Evolutionary conservation across 2,888 invertebrate genomes (phyloP), one percentile per base, ranked within the genome.

Genomic region (Sarcophaga carnaria): DNA sequence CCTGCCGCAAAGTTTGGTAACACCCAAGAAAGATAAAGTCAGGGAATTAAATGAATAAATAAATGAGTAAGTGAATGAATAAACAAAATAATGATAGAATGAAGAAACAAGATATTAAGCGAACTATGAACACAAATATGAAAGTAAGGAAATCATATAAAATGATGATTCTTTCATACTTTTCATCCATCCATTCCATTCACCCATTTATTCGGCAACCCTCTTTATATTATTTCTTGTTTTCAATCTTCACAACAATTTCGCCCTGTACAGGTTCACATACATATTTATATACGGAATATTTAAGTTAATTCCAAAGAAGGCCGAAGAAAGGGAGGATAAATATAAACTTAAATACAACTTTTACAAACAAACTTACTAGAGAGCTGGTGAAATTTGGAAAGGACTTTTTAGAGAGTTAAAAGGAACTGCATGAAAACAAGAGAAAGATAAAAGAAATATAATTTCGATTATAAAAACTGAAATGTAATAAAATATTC

Each of bases 21-120:
- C 72, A 64, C 77, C 49, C 72, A 83, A 74, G 54, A 11, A 83
- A 79, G 74, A 83, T 69, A 79, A 83, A 78, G 62, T 45, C 49
- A 67, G 62, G 37, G 67, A 63, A 82, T 22, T 82, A 59, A 82
- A 69, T 81, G 37, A 70, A 80, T 72, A 72, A 80, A 60, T 80
- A 37, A 80, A 22, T 67, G 3, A 74, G 45, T 74, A 14, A 80
- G 25, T 74, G 45, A 82, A 49, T 64, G 63, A 71, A 49, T 78
- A 47, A 78, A 54, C 20, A 22, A n/a, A 4, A 20, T 59, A 59
- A 59, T 5, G 27, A 49, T 75, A 59, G 62, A 62, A 75, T 67
- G 47, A 74, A 74, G 47, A 74, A 74, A 74, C 74, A 81, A 81
- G 66, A 74, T 49, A 66, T 25, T 74, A 25, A 71, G 45, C 22